phyloP scores from a whole-genome alignment of 2,797 vertebrate genomes.

The Heterohyrax brucei region DNA sequence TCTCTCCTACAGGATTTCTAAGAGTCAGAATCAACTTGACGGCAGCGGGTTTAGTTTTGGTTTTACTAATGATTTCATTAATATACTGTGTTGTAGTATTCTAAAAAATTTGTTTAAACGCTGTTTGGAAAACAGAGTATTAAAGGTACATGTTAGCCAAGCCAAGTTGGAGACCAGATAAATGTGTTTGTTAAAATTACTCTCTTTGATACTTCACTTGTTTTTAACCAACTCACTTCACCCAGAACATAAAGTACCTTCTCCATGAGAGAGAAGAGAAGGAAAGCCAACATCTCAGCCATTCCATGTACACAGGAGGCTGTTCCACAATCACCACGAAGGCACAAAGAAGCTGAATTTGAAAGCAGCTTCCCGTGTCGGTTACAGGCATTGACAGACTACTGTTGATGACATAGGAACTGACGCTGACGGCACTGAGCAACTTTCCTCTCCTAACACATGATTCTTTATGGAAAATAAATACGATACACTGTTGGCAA shows the following conservation, averaged over 20 bases:
- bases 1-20: too few relatives aligned
- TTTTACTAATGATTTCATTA: not conserved
- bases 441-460: not conserved
- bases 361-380: not conserved
- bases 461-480: not conserved
- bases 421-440: not conserved
- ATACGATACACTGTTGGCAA: slow-evolving; percentile 36
- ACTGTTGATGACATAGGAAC: not conserved
- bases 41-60: too few relatives aligned
- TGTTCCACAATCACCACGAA: not conserved
- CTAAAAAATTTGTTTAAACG: not conserved
- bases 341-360: not conserved
- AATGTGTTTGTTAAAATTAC: not conserved
- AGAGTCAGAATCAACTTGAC: too few relatives aligned
- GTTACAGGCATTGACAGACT: not conserved
- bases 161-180: not conserved
- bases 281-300: not conserved
- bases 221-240: not conserved
- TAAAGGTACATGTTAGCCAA: not conserved
- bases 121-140: not conserved
- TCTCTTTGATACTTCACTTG: not conserved
- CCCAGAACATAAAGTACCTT: not conserved
- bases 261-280: not conserved
- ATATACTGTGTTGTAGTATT: not conserved
- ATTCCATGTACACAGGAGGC: not conserved